Evolutionary conservation across 2,888 invertebrate genomes (phyloP).

Genomic region (Dasypolia templi): DNA sequence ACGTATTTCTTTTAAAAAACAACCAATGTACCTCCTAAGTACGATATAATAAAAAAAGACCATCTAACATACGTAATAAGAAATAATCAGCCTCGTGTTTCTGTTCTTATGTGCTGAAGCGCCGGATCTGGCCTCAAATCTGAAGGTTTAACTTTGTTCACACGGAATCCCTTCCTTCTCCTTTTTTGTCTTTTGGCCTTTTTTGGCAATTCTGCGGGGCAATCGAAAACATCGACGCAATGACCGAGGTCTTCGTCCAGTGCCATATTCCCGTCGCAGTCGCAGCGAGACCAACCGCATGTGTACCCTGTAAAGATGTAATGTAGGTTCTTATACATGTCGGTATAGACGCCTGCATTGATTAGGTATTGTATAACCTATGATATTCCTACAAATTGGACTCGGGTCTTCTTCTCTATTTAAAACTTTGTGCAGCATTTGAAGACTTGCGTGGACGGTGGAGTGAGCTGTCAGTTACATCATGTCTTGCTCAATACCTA

Average conservation of each 20-base stretch:
- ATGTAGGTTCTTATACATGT: not conserved
- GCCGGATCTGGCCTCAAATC: slow-evolving; percentile 25
- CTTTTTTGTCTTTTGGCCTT: not conserved
- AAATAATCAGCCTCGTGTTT: slow-evolving; percentile 19
- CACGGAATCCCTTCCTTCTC: slow-evolving; percentile 9
- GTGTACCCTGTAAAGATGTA: slow-evolving; percentile 76
- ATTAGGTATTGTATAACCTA: not conserved
- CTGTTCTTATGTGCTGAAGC: not conserved
- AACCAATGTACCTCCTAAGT: not conserved
- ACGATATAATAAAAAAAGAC: not conserved
- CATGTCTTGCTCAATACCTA: too few relatives aligned
- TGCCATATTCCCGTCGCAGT: slow-evolving; percentile 77
- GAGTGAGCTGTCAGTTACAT: too few relatives aligned
- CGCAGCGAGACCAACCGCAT: slow-evolving; percentile 86
- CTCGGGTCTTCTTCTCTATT: not conserved
- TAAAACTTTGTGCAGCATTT: too few relatives aligned
- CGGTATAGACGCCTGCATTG: not conserved
- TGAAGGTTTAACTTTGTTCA: slow-evolving; percentile 2
- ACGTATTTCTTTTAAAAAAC: not conserved
- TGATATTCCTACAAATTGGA: not conserved
- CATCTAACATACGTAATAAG: not conserved
- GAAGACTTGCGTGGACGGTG: too few relatives aligned
- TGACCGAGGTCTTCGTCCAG: slow-evolving; percentile 70
- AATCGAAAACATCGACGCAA: slow-evolving; percentile 68
- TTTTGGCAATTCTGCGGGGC: slow-evolving; percentile 45